Percentiles rank a stretch among this genome's conserved stretches.
These are phyloP conservation scores for Lepidurus packardi DNA, from an alignment of 1,140 invertebrate species.

Conservation along the genomic window DNA sequence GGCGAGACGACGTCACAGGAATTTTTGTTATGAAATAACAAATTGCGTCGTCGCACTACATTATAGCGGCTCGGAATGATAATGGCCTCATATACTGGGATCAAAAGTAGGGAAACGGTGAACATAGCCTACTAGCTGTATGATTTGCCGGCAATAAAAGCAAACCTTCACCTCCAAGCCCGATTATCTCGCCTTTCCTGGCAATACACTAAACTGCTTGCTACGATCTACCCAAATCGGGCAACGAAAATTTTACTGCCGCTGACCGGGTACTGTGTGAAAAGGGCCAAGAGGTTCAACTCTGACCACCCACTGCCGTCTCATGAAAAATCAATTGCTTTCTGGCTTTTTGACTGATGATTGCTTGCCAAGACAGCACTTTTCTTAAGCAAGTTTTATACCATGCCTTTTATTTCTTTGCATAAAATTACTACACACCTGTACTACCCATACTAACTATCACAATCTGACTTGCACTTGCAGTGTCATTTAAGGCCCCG, in stretches of 20 bases:
- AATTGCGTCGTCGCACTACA: conserved; percentile 2
- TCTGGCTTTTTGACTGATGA: conserved; percentile 18
- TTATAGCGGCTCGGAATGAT: neutral
- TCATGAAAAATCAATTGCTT: conserved; percentile 22
- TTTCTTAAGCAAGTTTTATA: conserved; percentile 19
- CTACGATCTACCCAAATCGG: neutral
- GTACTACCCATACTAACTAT: neutral
- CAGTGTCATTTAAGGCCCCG: neutral
- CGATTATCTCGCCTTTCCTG: neutral
- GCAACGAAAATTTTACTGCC: neutral
- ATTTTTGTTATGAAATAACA: conserved; percentile 15
- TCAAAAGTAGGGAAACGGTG: neutral
- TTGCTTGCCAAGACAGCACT: conserved; percentile 13
- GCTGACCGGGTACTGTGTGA: neutral
- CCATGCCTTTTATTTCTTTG: neutral
- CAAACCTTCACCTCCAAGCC: neutral
- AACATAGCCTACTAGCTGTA: neutral
- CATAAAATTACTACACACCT: conserved; percentile 8
- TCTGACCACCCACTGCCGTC: conserved; percentile 5
- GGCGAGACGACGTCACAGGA: neutral
- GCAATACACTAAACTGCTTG: neutral
- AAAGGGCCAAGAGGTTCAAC: conserved; percentile 12
- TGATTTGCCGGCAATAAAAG: neutral
- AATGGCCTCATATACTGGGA: neutral
- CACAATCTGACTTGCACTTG: neutral